These are phyloP conservation scores for Phallusia fumigata DNA, from an alignment of 23 tunicate genomes.

Conservation along the genomic window DNA sequence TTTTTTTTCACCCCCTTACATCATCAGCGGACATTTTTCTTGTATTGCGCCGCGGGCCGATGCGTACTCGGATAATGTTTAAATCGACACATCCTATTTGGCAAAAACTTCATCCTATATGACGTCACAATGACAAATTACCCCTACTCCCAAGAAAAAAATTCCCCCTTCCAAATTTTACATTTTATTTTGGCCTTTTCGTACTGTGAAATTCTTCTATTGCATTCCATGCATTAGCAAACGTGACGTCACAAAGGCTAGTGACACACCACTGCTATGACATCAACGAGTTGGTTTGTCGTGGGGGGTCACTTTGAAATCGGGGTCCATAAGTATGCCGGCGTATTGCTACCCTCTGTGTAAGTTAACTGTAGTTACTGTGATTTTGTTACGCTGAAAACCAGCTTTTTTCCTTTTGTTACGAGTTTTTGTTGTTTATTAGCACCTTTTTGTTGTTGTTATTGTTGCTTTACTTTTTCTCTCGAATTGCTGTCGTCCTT, in stretches of 20 bases:
- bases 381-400: constrained; percentile 4
- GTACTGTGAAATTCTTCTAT: constrained; percentile 1
- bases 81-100: neutral
- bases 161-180: neutral
- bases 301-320: neutral
- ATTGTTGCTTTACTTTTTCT: neutral
- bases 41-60: constrained; percentile 9
- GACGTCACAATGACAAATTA: neutral
- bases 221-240: neutral
- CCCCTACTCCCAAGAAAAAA: neutral
- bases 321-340: neutral
- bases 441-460: neutral
- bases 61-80: neutral
- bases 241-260: neutral
- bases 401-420: neutral
- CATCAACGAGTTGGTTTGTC: neutral
- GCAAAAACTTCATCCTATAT: neutral
- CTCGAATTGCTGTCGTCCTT: neutral
- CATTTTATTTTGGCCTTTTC: neutral
- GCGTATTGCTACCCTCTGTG: neutral
- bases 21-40: neutral
- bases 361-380: constrained; percentile 12
- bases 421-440: constrained; percentile 5
- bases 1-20: neutral
- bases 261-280: constrained; percentile 1